Base-by-base conservation (phyloP, 1,140 invertebrate species). In the Aleiodes sp. region DNA sequence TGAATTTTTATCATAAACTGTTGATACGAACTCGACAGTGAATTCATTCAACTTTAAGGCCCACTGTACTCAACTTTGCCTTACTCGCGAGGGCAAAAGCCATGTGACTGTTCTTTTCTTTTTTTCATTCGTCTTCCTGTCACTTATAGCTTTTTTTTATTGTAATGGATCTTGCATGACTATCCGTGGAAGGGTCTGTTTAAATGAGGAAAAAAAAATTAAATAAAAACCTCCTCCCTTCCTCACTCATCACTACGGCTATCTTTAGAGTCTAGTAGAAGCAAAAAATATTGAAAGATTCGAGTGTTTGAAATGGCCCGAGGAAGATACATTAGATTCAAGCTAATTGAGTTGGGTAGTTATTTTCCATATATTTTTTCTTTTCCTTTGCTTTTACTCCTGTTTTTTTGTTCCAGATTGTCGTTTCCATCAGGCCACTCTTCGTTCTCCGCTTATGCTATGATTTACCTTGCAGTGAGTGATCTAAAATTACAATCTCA, bases 391-490 rank as follows among this genome's bases (percentile, higher is more conserved):
- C 78, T 78, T 79, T 82, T 76, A 82, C 16, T 73, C n/a, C n/a
- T n/a, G 73, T 81, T 81, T 69, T 67, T 80, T 82, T 74, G 46
- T 87, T 88, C 72, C 82, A 90, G 89, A 82, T 86, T 94, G 59
- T 95, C 93, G 8, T 95, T 95, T 84, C 93, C 93, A 46, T 94
- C 93, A 65, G 93, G 93, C 21, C 93, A 94, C 82, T 93, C 93
- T 10, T 94, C 92, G 16, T 94, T 94, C 84, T 91, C 92, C 14
- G 91, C 92, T 70, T 94, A 92, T 77, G 91, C 92, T 26, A 94
- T 94, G 92, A 82, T 94, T 43, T 94, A 92, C 85, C 88, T 93
- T 76, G 89, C 89, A 75, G 93, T 94, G 89, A 93, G 92, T 92
- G 56, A 1, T 59, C 56, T 59, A 59, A 59, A 59, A 29, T 59